Percentiles rank a stretch among this genome's conserved stretches.
Conservation (phyloP, 1,140 invertebrate species). For the Varroa destructor region DNA sequence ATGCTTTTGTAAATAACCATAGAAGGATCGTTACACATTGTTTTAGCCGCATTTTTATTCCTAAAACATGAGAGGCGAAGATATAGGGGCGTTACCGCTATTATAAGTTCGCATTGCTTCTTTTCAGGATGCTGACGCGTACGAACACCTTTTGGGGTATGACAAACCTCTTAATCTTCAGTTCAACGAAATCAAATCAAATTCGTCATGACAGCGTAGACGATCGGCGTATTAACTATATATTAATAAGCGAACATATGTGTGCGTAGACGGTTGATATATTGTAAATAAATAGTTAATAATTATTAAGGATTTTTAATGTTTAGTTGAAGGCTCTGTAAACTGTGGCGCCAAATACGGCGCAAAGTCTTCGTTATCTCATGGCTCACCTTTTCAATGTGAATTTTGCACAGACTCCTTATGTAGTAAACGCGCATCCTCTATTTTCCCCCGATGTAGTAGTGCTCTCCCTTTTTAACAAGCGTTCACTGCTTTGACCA, state of each 20-base stretch:
- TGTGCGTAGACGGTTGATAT: not conserved
- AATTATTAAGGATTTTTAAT: not conserved
- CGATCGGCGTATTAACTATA: not conserved
- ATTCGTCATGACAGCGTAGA: not conserved
- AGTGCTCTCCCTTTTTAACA: no score
- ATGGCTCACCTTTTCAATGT: no score
- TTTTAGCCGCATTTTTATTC: no score
- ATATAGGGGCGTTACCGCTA: not conserved
- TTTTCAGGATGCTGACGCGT: constrained; percentile 13
- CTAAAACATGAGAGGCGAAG: no score
- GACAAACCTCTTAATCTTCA: constrained; percentile 27
- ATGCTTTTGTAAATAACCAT: no score
- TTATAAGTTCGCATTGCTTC: not conserved
- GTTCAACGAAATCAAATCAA: constrained; percentile 17
- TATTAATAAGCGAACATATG: not conserved
- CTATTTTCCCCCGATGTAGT: no score
- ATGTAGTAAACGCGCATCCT: no score
- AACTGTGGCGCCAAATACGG: not conserved
- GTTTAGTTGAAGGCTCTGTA: not conserved
- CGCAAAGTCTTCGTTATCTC: no score
- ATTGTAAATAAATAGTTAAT: not conserved
- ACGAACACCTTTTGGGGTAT: not conserved
- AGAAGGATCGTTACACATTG: no score
- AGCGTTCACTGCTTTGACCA: no score
- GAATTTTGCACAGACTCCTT: no score